These are phyloP conservation scores for Hypanus sabinus DNA, from an alignment of 2,113 vertebrate genomes.

Conservation along the genomic window DNA sequence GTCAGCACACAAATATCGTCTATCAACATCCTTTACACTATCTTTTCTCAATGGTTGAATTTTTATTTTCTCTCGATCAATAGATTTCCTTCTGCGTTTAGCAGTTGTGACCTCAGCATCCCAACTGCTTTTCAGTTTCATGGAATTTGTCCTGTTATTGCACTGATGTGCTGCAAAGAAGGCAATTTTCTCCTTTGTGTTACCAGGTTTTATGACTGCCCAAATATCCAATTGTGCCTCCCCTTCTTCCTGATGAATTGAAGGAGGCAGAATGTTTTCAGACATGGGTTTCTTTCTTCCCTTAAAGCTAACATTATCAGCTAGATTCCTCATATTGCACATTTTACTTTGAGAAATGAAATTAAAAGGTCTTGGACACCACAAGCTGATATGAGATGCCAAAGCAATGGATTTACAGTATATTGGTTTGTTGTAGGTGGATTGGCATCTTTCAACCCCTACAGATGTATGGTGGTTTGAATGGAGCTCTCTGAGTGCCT, in stretches of 20 bases:
- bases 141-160: constrained; percentile 50
- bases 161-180: constrained; percentile 78
- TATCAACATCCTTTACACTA: constrained; percentile 53
- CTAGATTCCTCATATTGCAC: constrained; percentile 53
- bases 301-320: constrained; percentile 46
- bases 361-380: constrained; percentile 56
- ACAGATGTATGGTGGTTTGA: constrained; percentile 53
- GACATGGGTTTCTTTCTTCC: constrained; percentile 50
- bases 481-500: constrained; percentile 51
- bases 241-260: constrained; percentile 63
- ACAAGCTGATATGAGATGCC: constrained; percentile 45
- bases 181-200: constrained; percentile 91
- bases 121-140: constrained; percentile 78
- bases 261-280: constrained; percentile 41
- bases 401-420: constrained; percentile 51
- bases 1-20: constrained; percentile 53
- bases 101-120: constrained; percentile 70
- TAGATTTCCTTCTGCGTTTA: constrained; percentile 72
- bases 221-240: constrained; percentile 72
- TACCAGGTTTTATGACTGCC: constrained; percentile 85
- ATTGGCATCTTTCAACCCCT: constrained; percentile 51
- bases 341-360: constrained; percentile 69
- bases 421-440: constrained; percentile 48
- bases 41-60: constrained; percentile 59
- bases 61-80: constrained; percentile 61